Percentiles rank a stretch among this genome's conserved stretches.
phyloP scores from a whole-genome alignment of 2,797 vertebrate genomes.

The Pampus argenteus region DNA sequence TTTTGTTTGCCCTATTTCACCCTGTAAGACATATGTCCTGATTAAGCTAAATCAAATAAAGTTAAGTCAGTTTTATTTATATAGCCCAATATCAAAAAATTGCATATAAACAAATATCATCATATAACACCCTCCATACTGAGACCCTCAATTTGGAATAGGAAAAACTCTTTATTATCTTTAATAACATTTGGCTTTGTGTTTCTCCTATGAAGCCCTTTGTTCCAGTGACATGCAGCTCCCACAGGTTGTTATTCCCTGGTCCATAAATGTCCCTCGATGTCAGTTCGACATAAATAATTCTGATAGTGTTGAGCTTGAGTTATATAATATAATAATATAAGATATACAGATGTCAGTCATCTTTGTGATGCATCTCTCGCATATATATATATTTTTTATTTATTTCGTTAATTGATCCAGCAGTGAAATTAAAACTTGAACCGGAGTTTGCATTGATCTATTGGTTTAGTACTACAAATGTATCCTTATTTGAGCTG shows the following conservation, averaged over 20 bases:
- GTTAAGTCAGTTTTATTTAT: background rate
- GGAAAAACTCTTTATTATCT: background rate
- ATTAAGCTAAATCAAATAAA: background rate
- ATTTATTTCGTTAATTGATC: too few species aligned
- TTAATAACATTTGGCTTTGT: background rate
- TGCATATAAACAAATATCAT: background rate
- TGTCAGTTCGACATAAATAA: slow-evolving; percentile 11
- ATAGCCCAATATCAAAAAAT: background rate
- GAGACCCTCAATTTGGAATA: too few species aligned
- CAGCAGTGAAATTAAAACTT: background rate
- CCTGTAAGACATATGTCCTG: background rate
- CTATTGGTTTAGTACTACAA: background rate
- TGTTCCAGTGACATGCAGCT: slow-evolving; percentile 6
- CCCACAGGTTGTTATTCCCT: slow-evolving; percentile 26
- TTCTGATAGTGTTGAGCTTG: slow-evolving; percentile 4
- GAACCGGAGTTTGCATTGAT: background rate
- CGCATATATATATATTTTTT: background rate
- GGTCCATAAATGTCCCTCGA: background rate
- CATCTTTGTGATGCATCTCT: background rate
- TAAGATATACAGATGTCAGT: too few species aligned
- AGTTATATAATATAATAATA: too few species aligned
- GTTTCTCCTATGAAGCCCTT: background rate
- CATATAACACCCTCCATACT: background rate
- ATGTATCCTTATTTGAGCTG: background rate
- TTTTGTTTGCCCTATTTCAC: background rate